phyloP scores from a whole-genome alignment of 2,888 invertebrate species.

The Polietes domitor region DNA sequence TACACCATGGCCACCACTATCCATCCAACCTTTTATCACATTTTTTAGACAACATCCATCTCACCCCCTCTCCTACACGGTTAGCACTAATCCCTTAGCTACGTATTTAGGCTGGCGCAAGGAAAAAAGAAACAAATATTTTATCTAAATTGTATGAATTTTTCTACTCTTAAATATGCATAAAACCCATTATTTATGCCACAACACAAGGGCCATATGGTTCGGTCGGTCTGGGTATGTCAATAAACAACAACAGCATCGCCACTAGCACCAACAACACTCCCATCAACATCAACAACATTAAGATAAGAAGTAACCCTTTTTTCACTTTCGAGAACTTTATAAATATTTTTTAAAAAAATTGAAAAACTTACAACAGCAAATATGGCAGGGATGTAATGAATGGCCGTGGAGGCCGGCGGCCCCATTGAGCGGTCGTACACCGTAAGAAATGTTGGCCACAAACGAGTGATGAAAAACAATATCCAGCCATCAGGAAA shows the following conservation, averaged over 20 bases:
- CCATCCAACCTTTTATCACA: neutral
- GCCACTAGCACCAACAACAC: neutral
- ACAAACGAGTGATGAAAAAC: neutral
- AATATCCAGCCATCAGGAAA: neutral
- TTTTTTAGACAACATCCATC: neutral
- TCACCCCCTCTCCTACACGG: neutral
- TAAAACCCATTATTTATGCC: slow-evolving; percentile 32
- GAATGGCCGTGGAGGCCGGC: neutral
- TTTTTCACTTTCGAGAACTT: slow-evolving; percentile 31
- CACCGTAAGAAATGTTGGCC: neutral
- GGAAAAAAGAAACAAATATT: slow-evolving; percentile 24
- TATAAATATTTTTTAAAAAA: slow-evolving; percentile 20
- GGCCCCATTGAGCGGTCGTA: neutral
- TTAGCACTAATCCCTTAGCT: slow-evolving; percentile 9
- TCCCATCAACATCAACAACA: slow-evolving; percentile 16
- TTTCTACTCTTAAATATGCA: slow-evolving; percentile 32
- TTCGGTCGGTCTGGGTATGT: neutral
- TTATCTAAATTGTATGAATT: slow-evolving; percentile 36
- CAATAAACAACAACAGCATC: slow-evolving; percentile 5
- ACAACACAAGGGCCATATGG: slow-evolving; percentile 9
- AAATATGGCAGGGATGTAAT: neutral
- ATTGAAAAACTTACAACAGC: slow-evolving; percentile 15
- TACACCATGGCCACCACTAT: neutral
- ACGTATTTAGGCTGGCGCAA: neutral
- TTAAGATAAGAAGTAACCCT: slow-evolving; percentile 31